A percentile compares a stretch with the other conserved stretches of the same genome.
Conservation (phyloP, 2,113 vertebrate species). For the Chaetodon trifascialis region DNA sequence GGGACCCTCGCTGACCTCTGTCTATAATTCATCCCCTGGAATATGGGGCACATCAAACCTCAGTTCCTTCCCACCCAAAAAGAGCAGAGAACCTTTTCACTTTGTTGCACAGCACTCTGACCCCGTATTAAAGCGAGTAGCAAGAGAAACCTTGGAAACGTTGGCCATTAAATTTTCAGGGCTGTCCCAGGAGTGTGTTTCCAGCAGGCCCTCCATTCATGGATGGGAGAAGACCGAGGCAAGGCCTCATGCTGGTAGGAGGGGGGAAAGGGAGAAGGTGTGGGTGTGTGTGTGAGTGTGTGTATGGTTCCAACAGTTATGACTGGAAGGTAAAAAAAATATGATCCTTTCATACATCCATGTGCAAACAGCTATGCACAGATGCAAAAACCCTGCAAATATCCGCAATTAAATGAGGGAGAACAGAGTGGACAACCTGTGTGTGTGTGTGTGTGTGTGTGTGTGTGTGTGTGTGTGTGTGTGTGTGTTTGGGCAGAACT, state of each 20-base stretch:
- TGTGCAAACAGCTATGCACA: slow-evolving; percentile 23
- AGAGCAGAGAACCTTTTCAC: slow-evolving; percentile 77
- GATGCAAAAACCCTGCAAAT: slow-evolving; percentile 75
- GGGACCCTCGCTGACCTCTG: slow-evolving; percentile 84
- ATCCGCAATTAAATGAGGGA: slow-evolving; percentile 58
- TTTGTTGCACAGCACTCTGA: slow-evolving; percentile 81
- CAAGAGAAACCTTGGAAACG: slow-evolving; percentile 73
- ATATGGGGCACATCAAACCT: slow-evolving; percentile 76
- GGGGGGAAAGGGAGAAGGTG: not conserved
- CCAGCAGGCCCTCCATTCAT: slow-evolving; percentile 47
- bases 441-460: not conserved
- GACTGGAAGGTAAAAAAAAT: not conserved
- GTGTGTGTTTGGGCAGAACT: slow-evolving; percentile 66
- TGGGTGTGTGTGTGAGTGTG: not conserved
- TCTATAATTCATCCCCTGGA: slow-evolving; percentile 87
- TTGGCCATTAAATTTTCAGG: slow-evolving; percentile 82
- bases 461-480: slow-evolving; percentile 12
- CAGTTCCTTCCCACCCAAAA: slow-evolving; percentile 75
- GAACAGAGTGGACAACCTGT: slow-evolving; percentile 13
- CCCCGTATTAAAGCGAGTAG: slow-evolving; percentile 82
- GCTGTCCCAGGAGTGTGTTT: slow-evolving; percentile 72
- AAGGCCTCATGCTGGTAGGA: slow-evolving; percentile 41
- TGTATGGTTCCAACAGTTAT: not conserved
- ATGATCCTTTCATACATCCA: slow-evolving; percentile 12
- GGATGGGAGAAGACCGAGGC: slow-evolving; percentile 48